These are phyloP conservation scores for Ctenoplectra terminalis DNA, from an alignment of 1,140 invertebrate species.

Conservation along the genomic window DNA sequence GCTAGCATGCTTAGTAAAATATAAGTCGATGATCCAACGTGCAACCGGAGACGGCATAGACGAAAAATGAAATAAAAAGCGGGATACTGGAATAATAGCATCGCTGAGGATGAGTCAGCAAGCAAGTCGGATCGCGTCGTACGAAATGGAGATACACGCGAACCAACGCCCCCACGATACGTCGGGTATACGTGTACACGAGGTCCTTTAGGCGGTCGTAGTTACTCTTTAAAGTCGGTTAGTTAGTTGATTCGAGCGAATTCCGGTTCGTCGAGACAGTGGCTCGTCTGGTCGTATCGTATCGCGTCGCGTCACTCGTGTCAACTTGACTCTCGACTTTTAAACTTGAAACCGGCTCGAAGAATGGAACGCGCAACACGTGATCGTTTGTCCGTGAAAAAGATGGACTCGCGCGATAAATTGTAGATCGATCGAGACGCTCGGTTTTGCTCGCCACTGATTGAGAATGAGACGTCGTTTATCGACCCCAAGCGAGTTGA, in stretches of 20 bases:
- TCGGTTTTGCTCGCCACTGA: background rate
- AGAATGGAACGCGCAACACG: background rate
- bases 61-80: no score
- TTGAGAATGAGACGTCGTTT: constrained; percentile 7
- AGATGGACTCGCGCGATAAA: background rate
- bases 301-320: constrained; percentile 6
- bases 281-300: no score
- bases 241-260: constrained; percentile 2
- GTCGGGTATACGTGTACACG: background rate
- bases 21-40: no score
- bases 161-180: constrained; percentile 28
- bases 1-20: no score
- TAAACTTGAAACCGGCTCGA: background rate
- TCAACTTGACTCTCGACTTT: background rate
- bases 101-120: background rate
- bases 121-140: no score
- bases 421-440: constrained; percentile 13
- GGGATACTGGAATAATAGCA: background rate
- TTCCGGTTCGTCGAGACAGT: constrained; percentile 32
- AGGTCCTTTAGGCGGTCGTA: background rate
- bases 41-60: no score
- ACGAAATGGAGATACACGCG: background rate
- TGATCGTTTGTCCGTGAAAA: background rate
- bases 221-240: constrained; percentile 24
- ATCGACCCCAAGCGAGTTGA: background rate